Conservation (phyloP, 2,113 vertebrate species). For the Sardina pilchardus region DNA sequence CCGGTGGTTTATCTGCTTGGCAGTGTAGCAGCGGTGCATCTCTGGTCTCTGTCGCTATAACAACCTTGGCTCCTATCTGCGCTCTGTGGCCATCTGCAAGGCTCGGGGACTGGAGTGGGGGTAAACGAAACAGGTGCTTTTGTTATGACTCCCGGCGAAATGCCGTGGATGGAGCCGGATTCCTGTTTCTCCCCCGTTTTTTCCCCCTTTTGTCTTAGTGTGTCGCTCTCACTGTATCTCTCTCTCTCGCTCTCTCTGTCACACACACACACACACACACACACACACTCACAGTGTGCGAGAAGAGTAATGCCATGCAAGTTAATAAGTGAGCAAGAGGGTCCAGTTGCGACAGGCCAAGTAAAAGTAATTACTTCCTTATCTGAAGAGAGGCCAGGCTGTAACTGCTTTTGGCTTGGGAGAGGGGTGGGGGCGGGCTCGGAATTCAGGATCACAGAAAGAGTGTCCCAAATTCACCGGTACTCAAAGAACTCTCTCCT, state of each 20-base stretch:
- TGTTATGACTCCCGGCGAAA: slow-evolving; percentile 44
- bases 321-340: slow-evolving; percentile 53
- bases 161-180: slow-evolving; percentile 47
- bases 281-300: slow-evolving; percentile 20
- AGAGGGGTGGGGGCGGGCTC: not conserved
- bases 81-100: slow-evolving; percentile 40
- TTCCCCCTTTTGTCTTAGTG: slow-evolving; percentile 41
- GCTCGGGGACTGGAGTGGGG: not conserved
- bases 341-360: slow-evolving; percentile 50
- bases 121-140: slow-evolving; percentile 34
- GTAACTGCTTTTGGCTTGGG: slow-evolving; percentile 28
- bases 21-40: slow-evolving; percentile 21
- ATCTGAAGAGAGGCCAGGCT: slow-evolving; percentile 51
- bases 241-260: not conserved
- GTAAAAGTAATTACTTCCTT: slow-evolving; percentile 68
- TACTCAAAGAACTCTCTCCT: slow-evolving; percentile 10
- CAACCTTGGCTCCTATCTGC: slow-evolving; percentile 16
- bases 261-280: not conserved
- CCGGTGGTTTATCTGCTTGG: not conserved
- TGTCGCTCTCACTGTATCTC: not conserved
- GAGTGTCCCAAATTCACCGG: slow-evolving; percentile 41
- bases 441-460: slow-evolving; percentile 22
- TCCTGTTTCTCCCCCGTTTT: slow-evolving; percentile 39
- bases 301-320: slow-evolving; percentile 49
- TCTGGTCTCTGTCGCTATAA: slow-evolving; percentile 40